phyloP scores from a whole-genome alignment of 2,888 invertebrate genomes.

The Latrodectus elegans region DNA sequence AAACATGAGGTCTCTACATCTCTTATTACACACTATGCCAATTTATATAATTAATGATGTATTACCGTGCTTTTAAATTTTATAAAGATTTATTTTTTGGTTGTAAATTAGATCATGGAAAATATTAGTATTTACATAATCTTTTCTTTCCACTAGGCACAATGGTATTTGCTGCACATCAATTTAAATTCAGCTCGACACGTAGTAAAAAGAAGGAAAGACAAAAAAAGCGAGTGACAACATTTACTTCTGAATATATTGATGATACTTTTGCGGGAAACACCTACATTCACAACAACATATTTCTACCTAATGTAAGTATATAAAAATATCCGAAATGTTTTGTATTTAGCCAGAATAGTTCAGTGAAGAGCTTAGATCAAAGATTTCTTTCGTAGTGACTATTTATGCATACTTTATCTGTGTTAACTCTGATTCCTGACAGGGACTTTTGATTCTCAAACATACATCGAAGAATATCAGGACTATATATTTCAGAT shows the following conservation, averaged over 20 bases:
- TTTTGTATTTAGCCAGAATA: too few relatives aligned
- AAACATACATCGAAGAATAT: too few relatives aligned
- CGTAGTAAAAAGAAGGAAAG: conserved; percentile 11
- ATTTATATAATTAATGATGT: too few relatives aligned
- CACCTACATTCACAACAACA: conserved; percentile 63
- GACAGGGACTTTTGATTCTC: too few relatives aligned
- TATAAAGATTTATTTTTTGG: neutral
- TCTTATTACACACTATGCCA: too few relatives aligned
- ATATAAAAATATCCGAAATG: neutral
- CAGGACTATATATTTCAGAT: too few relatives aligned
- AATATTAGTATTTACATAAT: neutral
- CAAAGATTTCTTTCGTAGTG: too few relatives aligned
- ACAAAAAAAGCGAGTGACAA: conserved; percentile 36
- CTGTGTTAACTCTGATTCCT: too few relatives aligned
- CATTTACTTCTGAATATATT: conserved; percentile 47
- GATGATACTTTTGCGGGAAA: conserved; percentile 59
- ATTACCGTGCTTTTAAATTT: too few relatives aligned
- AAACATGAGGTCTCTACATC: too few relatives aligned
- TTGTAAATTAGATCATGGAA: neutral
- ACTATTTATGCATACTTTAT: too few relatives aligned
- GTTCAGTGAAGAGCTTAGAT: too few relatives aligned
- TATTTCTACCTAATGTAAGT: conserved; percentile 61
- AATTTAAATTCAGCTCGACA: conserved; percentile 34
- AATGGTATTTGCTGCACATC: conserved; percentile 56
- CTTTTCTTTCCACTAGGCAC: conserved; percentile 12